A percentile compares a stretch with the other conserved stretches of the same genome.
phyloP scores from a whole-genome alignment of 2,113 vertebrate species.

The Alouatta palliata region DNA sequence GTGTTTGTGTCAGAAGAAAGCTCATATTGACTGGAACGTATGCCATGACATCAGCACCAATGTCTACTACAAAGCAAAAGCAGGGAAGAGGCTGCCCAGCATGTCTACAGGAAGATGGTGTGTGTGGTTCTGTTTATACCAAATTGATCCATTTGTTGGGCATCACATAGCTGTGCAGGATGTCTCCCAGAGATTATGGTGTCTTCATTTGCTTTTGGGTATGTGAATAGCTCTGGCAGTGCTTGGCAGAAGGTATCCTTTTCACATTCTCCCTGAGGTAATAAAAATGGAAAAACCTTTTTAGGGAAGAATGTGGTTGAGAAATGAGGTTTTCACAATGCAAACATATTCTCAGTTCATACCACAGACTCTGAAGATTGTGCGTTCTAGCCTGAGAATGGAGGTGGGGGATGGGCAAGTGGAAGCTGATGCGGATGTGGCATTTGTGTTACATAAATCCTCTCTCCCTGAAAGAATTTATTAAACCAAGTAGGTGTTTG shows the following conservation, averaged over 20 bases:
- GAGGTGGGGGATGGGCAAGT: rapidly evolving
- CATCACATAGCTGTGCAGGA: not conserved
- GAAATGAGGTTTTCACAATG: constrained; percentile 17
- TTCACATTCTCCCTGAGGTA: constrained; percentile 25
- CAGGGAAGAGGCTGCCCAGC: not conserved
- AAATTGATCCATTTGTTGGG: not conserved
- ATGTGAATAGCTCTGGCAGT: not conserved
- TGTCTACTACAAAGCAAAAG: not conserved
- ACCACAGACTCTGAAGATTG: not conserved
- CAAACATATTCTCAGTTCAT: not conserved
- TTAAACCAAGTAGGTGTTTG: not conserved
- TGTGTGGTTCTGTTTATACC: not conserved
- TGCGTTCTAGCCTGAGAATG: not conserved
- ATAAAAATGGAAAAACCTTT: not conserved
- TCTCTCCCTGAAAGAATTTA: not conserved
- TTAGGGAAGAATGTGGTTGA: not conserved
- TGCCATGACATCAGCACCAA: too few relatives aligned
- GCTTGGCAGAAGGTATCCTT: not conserved
- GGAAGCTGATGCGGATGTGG: not conserved
- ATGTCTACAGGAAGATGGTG: not conserved
- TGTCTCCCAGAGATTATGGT: not conserved
- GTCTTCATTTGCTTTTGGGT: constrained; percentile 53
- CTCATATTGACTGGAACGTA: not conserved
- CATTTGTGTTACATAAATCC: not conserved
- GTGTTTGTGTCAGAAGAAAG: not conserved